phyloP scores from a whole-genome alignment of 2,113 vertebrate species.

The Aptenodytes patagonicus region DNA sequence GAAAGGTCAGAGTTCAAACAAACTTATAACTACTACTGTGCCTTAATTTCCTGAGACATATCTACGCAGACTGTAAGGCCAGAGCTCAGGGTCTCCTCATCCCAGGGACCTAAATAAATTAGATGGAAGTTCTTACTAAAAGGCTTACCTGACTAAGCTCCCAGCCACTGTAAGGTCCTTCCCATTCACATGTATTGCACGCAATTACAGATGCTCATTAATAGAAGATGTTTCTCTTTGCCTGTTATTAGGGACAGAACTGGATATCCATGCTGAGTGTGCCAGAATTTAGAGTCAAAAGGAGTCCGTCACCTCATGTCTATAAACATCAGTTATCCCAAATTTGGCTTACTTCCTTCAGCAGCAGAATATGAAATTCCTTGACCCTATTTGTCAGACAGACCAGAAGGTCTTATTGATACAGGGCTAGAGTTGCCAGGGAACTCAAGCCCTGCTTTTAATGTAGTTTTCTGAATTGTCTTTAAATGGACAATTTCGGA shows the following conservation, averaged over 20 bases:
- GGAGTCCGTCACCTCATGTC: neutral
- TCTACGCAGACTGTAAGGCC: neutral
- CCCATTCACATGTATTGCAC: neutral
- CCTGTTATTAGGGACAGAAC: neutral
- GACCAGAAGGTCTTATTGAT: neutral
- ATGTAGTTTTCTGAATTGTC: neutral
- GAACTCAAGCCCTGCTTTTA: neutral
- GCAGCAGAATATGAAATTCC: neutral
- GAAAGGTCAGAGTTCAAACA: neutral
- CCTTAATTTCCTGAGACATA: neutral
- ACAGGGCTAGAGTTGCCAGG: neutral
- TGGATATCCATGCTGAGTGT: neutral
- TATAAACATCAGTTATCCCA: neutral
- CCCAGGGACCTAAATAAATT: neutral
- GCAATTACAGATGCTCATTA: neutral
- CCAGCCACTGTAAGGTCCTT: neutral
- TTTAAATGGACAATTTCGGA: neutral
- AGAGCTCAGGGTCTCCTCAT: neutral
- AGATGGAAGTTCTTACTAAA: constrained; percentile 14
- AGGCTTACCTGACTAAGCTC: constrained; percentile 38
- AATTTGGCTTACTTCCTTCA: neutral
- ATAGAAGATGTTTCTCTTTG: neutral
- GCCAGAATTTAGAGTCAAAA: neutral
- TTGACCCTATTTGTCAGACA: neutral
- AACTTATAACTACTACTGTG: neutral